A percentile compares a stretch with the other conserved stretches of the same genome.
phyloP scores from a whole-genome alignment of 1,140 invertebrate genomes.

The Calephelis virginiensis region DNA sequence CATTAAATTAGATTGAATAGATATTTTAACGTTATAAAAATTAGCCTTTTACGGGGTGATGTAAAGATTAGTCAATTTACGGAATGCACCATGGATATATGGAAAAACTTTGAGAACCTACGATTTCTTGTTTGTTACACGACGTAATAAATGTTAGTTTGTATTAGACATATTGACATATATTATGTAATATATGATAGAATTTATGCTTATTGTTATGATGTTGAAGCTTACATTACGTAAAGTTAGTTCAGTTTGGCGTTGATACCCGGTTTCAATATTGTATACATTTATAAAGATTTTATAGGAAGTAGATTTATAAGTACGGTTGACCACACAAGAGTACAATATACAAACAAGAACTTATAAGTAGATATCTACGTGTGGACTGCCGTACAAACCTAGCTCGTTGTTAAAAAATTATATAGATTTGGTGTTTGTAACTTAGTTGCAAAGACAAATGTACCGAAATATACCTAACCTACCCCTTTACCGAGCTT shows the following conservation, averaged over 20 bases:
- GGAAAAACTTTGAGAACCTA: conserved; percentile 7
- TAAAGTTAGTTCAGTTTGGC: conserved; percentile 48
- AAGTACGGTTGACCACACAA: conserved; percentile 28
- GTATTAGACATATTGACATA: conserved; percentile 23
- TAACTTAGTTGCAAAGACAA: conserved; percentile 45
- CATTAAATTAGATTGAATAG: conserved; percentile 3
- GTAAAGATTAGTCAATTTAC: conserved; percentile 14
- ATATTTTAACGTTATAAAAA: conserved; percentile 5
- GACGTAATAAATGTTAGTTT: conserved; percentile 26
- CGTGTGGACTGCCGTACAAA: conserved; percentile 24
- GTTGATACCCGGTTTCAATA: conserved; percentile 51
- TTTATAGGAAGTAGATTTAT: conserved; percentile 63
- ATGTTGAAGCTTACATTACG: conserved; percentile 58
- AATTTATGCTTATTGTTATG: conserved; percentile 60
- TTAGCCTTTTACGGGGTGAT: conserved; percentile 10
- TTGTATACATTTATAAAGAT: conserved; percentile 70
- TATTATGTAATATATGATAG: conserved; percentile 33
- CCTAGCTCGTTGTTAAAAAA: conserved; percentile 51
- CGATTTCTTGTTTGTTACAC: conserved; percentile 10
- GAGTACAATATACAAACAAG: conserved; percentile 6
- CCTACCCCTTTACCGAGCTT: conserved; percentile 54
- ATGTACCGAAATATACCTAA: conserved; percentile 24
- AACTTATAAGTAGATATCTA: conserved; percentile 27
- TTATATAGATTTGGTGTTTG: conserved; percentile 55
- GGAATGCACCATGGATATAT: conserved; percentile 9